Percentiles rank a stretch among this genome's conserved stretches.
Evolutionary conservation across 2,797 vertebrate genomes (phyloP).

Genomic region (Fratercula arctica): DNA sequence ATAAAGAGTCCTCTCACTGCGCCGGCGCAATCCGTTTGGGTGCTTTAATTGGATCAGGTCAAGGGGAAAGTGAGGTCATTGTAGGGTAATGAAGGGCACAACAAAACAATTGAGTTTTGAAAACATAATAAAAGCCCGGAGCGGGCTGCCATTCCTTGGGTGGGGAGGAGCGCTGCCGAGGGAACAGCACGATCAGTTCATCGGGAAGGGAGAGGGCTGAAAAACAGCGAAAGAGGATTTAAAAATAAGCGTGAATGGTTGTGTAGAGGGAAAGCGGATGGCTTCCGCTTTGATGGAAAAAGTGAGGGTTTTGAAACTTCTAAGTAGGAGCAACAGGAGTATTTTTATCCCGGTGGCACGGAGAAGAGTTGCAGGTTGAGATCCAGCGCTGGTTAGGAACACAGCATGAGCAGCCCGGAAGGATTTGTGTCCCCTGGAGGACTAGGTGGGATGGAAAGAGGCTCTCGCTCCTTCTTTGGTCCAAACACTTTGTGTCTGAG

Average conservation of each 20-base stretch:
- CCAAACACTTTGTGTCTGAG: not conserved
- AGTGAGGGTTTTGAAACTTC: not conserved
- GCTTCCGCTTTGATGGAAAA: not conserved
- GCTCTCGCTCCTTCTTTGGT: not conserved
- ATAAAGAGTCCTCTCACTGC: not conserved
- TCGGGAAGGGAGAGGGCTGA: not conserved
- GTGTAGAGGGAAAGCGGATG: not conserved
- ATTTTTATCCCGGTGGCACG: not conserved
- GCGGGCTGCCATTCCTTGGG: not conserved
- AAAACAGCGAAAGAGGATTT: not conserved
- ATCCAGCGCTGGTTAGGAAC: not conserved
- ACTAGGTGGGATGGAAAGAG: not conserved
- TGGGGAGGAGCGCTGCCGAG: not conserved
- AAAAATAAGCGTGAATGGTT: conserved; percentile 8
- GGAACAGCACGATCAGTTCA: not conserved
- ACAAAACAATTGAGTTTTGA: not conserved
- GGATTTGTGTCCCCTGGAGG: not conserved
- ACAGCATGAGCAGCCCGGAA: not conserved
- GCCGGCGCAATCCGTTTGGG: accelerated
- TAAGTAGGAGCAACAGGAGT: not conserved
- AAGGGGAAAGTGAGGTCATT: not conserved
- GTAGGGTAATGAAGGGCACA: not conserved
- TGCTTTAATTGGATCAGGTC: not conserved
- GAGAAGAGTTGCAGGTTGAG: not conserved
- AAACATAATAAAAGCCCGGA: not conserved